A percentile compares a stretch with the other conserved stretches of the same genome.
phyloP scores from a whole-genome alignment of 2,797 vertebrate genomes.

The Poliocrania exsul region DNA sequence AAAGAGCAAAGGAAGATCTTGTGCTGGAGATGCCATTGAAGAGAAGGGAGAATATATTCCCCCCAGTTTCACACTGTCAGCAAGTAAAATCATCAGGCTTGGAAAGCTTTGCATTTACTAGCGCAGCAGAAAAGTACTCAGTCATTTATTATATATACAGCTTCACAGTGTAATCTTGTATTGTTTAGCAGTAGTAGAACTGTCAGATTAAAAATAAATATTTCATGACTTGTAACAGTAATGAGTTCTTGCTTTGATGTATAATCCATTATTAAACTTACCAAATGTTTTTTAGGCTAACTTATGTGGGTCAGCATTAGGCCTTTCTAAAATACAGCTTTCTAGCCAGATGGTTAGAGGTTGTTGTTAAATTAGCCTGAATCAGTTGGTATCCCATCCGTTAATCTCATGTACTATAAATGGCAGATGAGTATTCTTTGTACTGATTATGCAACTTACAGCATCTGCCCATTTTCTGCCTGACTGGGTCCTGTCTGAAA shows the following conservation, averaged over 20 bases:
- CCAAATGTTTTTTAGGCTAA: slow-evolving; percentile 45
- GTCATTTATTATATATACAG: slow-evolving; percentile 41
- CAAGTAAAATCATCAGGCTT: neutral
- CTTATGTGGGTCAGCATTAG: slow-evolving; percentile 48
- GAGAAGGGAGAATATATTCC: neutral
- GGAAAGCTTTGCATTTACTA: slow-evolving; percentile 25
- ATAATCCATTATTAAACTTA: slow-evolving; percentile 67
- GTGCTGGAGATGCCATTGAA: neutral
- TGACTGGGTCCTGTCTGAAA: slow-evolving; percentile 63
- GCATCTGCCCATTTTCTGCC: slow-evolving; percentile 72
- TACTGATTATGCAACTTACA: slow-evolving; percentile 57
- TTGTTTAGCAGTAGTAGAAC: slow-evolving; percentile 45
- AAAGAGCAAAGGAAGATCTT: neutral
- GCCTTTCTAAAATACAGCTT: slow-evolving; percentile 40
- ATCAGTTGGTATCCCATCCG: slow-evolving; percentile 51
- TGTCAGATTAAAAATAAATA: slow-evolving; percentile 67
- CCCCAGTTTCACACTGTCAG: neutral
- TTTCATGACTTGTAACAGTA: slow-evolving; percentile 48
- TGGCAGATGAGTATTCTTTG: slow-evolving; percentile 64
- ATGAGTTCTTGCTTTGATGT: slow-evolving; percentile 66
- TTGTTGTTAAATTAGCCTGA: slow-evolving; percentile 65
- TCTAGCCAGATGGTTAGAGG: slow-evolving; percentile 66
- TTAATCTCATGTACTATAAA: slow-evolving; percentile 55
- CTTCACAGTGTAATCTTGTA: slow-evolving; percentile 29
- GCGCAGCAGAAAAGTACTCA: slow-evolving; percentile 30